Conservation (phyloP, 1,140 invertebrate species). For the Eumeta japonica region DNA sequence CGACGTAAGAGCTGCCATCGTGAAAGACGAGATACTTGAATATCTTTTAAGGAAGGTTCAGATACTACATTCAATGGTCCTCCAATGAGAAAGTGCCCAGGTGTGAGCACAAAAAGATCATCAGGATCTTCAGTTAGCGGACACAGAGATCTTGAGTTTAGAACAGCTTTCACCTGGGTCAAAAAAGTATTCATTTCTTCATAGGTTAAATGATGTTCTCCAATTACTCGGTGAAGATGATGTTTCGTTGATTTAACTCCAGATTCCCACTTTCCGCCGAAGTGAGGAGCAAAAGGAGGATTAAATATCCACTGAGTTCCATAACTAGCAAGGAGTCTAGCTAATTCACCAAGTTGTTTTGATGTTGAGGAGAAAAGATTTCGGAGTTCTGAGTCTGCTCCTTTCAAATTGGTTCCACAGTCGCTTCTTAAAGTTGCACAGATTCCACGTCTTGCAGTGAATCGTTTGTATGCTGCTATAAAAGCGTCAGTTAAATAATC, state of each 20-base stretch:
- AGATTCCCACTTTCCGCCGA: slow-evolving; percentile 42
- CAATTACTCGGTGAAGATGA: slow-evolving; percentile 17
- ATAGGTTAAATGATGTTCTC: slow-evolving; percentile 12
- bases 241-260: slow-evolving; percentile 12
- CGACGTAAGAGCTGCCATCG: slow-evolving; percentile 15
- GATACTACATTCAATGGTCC: slow-evolving; percentile 7
- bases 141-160: slow-evolving; percentile 15
- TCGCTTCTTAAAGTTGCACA: slow-evolving; percentile 14
- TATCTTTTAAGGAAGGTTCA: slow-evolving; percentile 1
- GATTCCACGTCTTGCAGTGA: slow-evolving; percentile 22
- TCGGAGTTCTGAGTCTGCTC: slow-evolving; percentile 17
- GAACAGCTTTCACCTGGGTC: slow-evolving; percentile 18
- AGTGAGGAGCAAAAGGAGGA: slow-evolving; percentile 29
- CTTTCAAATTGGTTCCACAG: slow-evolving; percentile 22
- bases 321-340: slow-evolving; percentile 7
- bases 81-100: slow-evolving; percentile 17
- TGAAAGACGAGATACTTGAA: neutral
- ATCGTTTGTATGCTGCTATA: slow-evolving; percentile 24
- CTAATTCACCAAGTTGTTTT: slow-evolving; percentile 8
- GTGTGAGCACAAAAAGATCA: slow-evolving; percentile 17
- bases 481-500: slow-evolving; percentile 22
- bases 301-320: slow-evolving; percentile 39
- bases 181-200: slow-evolving; percentile 24
- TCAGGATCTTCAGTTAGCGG: slow-evolving; percentile 12
- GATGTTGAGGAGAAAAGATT: slow-evolving; percentile 9